Conservation (phyloP, 2,797 vertebrate genomes). For the Streptopelia turtur region DNA sequence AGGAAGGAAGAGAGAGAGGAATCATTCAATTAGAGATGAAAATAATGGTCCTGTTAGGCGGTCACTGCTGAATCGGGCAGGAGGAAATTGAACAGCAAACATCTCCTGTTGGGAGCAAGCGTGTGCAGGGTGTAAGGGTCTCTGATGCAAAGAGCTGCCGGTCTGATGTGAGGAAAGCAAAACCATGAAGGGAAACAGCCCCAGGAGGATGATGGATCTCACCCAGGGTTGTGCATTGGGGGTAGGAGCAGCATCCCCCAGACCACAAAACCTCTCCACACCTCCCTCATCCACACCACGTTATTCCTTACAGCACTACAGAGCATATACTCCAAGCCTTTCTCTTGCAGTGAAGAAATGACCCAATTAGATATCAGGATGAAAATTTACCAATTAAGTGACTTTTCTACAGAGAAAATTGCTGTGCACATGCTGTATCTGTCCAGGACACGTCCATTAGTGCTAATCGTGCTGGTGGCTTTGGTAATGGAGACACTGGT, state of each 20-base stretch:
- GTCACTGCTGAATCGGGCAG: background rate
- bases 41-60: background rate
- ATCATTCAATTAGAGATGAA: slow-evolving; percentile 1
- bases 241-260: background rate
- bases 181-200: background rate
- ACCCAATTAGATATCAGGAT: background rate
- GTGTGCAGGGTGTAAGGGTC: background rate
- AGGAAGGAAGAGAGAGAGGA: background rate
- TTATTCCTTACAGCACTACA: background rate
- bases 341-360: background rate
- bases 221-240: background rate
- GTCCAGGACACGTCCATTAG: background rate
- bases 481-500: background rate
- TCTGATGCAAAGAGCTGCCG: background rate
- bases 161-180: background rate
- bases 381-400: slow-evolving; percentile 12
- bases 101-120: background rate
- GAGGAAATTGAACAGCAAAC: background rate
- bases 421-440: background rate
- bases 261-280: background rate
- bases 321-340: background rate
- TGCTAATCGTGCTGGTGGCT: slow-evolving; percentile 28
- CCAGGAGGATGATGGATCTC: background rate
- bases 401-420: background rate
- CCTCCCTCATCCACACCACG: rapidly evolving